Conservation (phyloP, 2,888 invertebrate species). For the Caenorhabditis sulstoni region DNA sequence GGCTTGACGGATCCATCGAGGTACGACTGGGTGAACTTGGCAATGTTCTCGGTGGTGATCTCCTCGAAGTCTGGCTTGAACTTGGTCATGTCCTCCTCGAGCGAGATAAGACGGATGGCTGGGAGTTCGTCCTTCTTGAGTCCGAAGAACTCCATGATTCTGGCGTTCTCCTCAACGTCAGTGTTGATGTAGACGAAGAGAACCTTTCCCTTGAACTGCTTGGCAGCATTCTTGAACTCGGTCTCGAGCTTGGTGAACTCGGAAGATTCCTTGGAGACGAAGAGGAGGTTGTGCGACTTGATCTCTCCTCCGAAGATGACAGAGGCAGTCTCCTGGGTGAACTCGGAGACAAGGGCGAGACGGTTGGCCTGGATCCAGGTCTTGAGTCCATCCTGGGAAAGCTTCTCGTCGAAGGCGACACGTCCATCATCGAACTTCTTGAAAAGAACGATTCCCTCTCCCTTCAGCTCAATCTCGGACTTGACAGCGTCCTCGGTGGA, state of each 20-base stretch:
- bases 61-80: conserved; percentile 89
- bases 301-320: conserved; percentile 98
- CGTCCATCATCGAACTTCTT: conserved; percentile 85
- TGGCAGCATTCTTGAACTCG: conserved; percentile 89
- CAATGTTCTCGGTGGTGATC: conserved; percentile 85
- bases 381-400: conserved; percentile 67
- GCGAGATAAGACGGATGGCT: conserved; percentile 86
- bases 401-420: conserved; percentile 75
- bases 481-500: conserved; percentile 88
- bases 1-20: conserved; percentile 94
- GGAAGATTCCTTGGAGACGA: conserved; percentile 90
- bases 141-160: conserved; percentile 99
- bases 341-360: conserved; percentile 80
- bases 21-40: conserved; percentile 91
- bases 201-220: conserved; percentile 91
- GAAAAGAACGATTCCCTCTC: conserved; percentile 88
- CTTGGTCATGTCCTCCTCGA: conserved; percentile 97
- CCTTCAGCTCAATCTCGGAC: conserved; percentile 88
- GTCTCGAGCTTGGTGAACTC: conserved; percentile 90
- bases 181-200: conserved; percentile 96
- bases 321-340: conserved; percentile 87
- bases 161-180: conserved; percentile 94
- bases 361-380: conserved; percentile 80
- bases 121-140: conserved; percentile 90
- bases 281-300: conserved; percentile 95